Evolutionary conservation across 2,797 vertebrate genomes (phyloP).

Genomic region (Sebastes nivosus): DNA sequence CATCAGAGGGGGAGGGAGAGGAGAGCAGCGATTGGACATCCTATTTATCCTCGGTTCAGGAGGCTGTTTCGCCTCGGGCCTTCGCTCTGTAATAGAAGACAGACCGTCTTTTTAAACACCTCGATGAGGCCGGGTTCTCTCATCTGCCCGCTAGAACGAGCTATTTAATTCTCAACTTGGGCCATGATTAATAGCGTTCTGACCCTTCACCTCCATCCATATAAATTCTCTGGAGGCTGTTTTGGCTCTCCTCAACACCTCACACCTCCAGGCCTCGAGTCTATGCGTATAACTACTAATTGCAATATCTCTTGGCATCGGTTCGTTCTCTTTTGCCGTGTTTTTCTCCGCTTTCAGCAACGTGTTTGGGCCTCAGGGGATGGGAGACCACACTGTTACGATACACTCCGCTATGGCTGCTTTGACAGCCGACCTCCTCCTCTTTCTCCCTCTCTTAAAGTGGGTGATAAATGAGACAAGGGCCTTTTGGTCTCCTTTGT

Average conservation of each 20-base stretch:
- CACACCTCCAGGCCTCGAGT: conserved; percentile 41
- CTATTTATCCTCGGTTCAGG: conserved; percentile 60
- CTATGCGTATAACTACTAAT: conserved; percentile 38
- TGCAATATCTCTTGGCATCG: conserved; percentile 44
- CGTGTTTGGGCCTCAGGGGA: conserved; percentile 67
- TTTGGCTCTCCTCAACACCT: conserved; percentile 52
- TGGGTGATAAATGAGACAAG: conserved; percentile 83
- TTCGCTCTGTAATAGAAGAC: conserved; percentile 80
- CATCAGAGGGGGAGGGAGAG: background rate
- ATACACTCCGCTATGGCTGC: conserved; percentile 57
- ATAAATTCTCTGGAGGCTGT: conserved; percentile 76
- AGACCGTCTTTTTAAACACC: conserved; percentile 77
- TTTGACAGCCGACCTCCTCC: conserved; percentile 62
- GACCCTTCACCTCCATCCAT: conserved; percentile 79
- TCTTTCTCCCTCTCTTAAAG: conserved; percentile 68
- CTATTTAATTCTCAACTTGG: conserved; percentile 80
- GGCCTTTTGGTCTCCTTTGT: conserved; percentile 81
- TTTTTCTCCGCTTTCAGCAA: conserved; percentile 58
- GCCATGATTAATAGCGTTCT: conserved; percentile 81
- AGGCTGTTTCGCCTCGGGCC: conserved; percentile 69
- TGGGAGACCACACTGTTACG: conserved; percentile 64
- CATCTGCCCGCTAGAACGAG: conserved; percentile 69
- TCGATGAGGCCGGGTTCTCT: conserved; percentile 68
- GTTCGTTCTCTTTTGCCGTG: background rate
- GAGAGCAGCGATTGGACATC: conserved; percentile 26